Conservation (phyloP, 2,888 invertebrate genomes). For the Camptogramma bilineatum region DNA sequence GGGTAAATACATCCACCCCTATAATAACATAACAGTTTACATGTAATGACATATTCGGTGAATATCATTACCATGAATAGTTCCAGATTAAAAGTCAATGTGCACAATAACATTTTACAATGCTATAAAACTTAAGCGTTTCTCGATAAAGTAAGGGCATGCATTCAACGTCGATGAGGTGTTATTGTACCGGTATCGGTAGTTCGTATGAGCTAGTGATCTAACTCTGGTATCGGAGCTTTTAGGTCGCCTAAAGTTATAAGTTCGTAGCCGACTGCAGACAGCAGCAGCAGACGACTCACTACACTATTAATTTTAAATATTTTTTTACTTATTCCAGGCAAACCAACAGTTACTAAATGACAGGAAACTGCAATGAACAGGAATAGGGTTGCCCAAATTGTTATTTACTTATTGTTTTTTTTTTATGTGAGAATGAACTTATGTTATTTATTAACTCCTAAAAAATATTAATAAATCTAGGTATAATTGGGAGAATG, state of each 20-base stretch:
- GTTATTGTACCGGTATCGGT: constrained; percentile 8
- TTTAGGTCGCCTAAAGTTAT: no score
- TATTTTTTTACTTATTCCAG: not conserved
- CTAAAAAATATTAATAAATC: no score
- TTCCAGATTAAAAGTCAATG: constrained; percentile 62
- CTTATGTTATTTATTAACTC: no score
- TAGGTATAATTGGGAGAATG: no score
- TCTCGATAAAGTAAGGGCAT: constrained; percentile 59
- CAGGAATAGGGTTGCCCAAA: not conserved
- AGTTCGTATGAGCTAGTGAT: no score
- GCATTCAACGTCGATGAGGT: constrained; percentile 14
- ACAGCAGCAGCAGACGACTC: no score
- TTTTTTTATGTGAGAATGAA: not conserved
- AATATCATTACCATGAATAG: constrained; percentile 41
- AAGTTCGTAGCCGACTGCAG: no score
- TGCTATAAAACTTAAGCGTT: constrained; percentile 65
- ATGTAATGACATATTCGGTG: constrained; percentile 33
- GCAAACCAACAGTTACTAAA: not conserved
- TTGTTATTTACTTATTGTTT: not conserved
- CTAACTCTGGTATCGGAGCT: no score
- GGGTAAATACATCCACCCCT: not conserved
- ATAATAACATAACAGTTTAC: constrained; percentile 18
- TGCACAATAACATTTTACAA: constrained; percentile 66
- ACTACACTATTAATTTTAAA: no score
- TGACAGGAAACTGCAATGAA: not conserved